Percentiles rank a stretch among this genome's conserved stretches.
phyloP scores from a whole-genome alignment of 1,140 invertebrate species.

The Aphelenchoides fujianensis region DNA sequence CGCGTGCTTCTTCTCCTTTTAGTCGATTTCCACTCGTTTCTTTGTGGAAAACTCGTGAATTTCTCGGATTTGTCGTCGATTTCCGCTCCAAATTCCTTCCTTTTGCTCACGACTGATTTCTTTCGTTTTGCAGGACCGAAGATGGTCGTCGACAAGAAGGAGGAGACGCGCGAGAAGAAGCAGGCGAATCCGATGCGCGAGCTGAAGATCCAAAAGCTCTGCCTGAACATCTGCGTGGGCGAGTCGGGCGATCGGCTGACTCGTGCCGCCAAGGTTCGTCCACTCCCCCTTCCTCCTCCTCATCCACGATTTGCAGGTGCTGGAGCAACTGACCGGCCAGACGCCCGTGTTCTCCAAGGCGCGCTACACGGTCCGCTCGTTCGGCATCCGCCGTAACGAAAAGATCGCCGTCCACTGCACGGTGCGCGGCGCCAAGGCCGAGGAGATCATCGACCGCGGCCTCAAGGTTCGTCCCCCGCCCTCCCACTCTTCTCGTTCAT shows the following conservation, averaged over 20 bases:
- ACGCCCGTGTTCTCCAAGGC: slow-evolving; percentile 97
- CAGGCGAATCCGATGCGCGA: slow-evolving; percentile 95
- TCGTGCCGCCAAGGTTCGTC: slow-evolving; percentile 85
- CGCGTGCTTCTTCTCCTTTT: too few relatives aligned
- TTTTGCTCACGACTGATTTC: too few relatives aligned
- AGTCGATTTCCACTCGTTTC: too few relatives aligned
- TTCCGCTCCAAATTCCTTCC: too few relatives aligned
- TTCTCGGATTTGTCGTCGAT: too few relatives aligned
- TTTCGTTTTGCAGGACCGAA: not conserved
- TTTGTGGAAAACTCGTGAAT: too few relatives aligned
- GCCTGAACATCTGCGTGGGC: slow-evolving; percentile 98
- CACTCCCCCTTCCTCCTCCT: slow-evolving; percentile 17
- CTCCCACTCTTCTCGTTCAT: too few relatives aligned
- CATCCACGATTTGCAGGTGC: slow-evolving; percentile 71
- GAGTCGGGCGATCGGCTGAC: slow-evolving; percentile 96
- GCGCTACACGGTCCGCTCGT: slow-evolving; percentile 94
- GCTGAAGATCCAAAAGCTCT: slow-evolving; percentile 91
- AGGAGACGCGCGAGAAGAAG: slow-evolving; percentile 71
- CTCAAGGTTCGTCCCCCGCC: slow-evolving; percentile 74
- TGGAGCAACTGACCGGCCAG: slow-evolving; percentile 98
- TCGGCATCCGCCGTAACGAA: slow-evolving; percentile 99
- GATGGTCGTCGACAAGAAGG: slow-evolving; percentile 28
- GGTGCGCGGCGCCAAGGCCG: slow-evolving; percentile 94
- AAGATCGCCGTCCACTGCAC: slow-evolving; percentile 99
- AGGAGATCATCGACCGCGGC: slow-evolving; percentile 96